Percentiles rank a stretch among this genome's conserved stretches.
These are phyloP conservation scores for Calyptommatus sinebrachiatus DNA, from an alignment of 2,113 vertebrate species.

Conservation along the genomic window DNA sequence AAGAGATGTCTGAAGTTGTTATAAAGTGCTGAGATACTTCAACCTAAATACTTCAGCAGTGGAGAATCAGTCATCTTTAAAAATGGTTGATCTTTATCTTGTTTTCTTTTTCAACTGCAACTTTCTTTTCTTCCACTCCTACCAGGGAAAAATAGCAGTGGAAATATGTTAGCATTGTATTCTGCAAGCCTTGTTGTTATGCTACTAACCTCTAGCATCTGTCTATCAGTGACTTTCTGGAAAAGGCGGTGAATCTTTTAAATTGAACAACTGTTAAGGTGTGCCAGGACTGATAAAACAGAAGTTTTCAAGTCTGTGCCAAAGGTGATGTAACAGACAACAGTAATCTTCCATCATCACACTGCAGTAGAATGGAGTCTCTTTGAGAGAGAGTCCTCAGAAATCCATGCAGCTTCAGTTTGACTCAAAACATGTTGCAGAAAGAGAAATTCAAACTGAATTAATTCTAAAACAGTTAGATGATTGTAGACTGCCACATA, in stretches of 20 bases:
- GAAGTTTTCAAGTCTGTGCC: too few species aligned
- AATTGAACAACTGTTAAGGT: conserved; percentile 8
- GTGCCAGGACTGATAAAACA: neutral
- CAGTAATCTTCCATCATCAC: neutral
- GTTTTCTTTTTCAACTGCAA: too few species aligned
- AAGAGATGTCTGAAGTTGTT: conserved; percentile 51
- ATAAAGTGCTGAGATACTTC: conserved; percentile 33
- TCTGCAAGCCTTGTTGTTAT: conserved; percentile 31
- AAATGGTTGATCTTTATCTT: conserved; percentile 47
- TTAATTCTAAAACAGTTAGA: too few species aligned
- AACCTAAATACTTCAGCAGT: conserved; percentile 46
- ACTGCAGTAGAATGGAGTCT: neutral
- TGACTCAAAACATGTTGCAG: too few species aligned
- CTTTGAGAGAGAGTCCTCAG: neutral
- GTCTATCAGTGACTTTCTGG: conserved; percentile 31
- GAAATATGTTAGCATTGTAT: conserved; percentile 36
- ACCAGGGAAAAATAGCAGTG: conserved; percentile 49
- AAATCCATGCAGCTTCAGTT: too few species aligned
- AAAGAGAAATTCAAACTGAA: too few species aligned
- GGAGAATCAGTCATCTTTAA: conserved; percentile 49
- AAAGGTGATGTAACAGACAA: neutral
- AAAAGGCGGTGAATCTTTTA: conserved; percentile 25
- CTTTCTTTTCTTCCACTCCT: neutral
- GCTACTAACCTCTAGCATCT: conserved; percentile 20
- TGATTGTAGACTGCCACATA: too few species aligned